Percentiles rank a stretch among this genome's conserved stretches.
Conservation (phyloP, 1,140 invertebrate species). For the Sitophilus oryzae region DNA sequence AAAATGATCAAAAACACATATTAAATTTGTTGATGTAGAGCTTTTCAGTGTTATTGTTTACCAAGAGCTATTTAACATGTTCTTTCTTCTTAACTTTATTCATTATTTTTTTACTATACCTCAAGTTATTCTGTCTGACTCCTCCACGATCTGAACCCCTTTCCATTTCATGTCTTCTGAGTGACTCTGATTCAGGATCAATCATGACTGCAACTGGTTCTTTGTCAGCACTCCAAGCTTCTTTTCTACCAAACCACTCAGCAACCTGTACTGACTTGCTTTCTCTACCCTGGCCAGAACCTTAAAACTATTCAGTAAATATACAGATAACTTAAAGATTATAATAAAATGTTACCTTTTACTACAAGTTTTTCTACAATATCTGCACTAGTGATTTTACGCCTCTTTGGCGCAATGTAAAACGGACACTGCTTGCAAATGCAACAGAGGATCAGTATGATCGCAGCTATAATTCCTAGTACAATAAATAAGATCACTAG, state of each 20-base stretch:
- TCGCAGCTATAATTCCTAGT: conserved; percentile 62
- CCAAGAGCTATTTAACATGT: neutral
- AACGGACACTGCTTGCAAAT: conserved; percentile 75
- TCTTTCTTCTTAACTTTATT: neutral
- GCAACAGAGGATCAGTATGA: conserved; percentile 69
- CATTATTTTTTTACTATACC: neutral
- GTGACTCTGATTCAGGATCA: conserved; percentile 59
- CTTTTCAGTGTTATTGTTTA: too few relatives aligned
- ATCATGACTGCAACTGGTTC: conserved; percentile 44
- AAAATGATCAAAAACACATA: neutral
- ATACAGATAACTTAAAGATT: too few relatives aligned
- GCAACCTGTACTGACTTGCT: conserved; percentile 65
- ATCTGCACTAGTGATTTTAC: conserved; percentile 29
- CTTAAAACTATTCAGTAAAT: too few relatives aligned
- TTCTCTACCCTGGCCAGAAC: conserved; percentile 51
- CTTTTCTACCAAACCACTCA: conserved; percentile 58
- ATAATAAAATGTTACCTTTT: conserved; percentile 8
- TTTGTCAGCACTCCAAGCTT: conserved; percentile 44
- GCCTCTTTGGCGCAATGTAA: conserved; percentile 63
- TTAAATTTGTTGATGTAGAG: neutral
- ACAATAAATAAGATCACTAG: conserved; percentile 67
- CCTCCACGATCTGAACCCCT: conserved; percentile 58
- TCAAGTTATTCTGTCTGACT: conserved; percentile 13
- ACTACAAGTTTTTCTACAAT: conserved; percentile 29
- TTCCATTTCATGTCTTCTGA: conserved; percentile 67